phyloP scores from a whole-genome alignment of 2,797 vertebrate species.

The Malacoraja senta region DNA sequence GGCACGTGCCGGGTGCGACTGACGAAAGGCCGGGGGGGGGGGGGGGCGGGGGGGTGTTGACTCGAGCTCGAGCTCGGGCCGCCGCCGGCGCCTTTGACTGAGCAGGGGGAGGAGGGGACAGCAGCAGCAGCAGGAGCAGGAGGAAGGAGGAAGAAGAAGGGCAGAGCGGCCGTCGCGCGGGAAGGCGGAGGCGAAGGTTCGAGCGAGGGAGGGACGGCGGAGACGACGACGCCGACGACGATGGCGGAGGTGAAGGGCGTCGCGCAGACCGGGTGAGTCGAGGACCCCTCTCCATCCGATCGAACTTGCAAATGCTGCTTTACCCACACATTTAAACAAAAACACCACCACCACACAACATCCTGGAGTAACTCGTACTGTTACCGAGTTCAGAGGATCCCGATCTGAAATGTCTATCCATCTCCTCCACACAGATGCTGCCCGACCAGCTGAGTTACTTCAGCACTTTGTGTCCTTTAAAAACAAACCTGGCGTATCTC shows the following conservation, averaged over 20 bases:
- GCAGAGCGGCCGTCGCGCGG: background rate
- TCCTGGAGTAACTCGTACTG: too few relatives aligned
- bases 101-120: background rate
- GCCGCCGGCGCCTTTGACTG: too few relatives aligned
- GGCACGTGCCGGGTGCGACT: background rate
- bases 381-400: too few relatives aligned
- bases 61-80: background rate
- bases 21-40: background rate
- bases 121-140: background rate
- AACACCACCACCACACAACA: too few relatives aligned
- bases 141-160: background rate
- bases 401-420: too few relatives aligned
- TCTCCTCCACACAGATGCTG: too few relatives aligned
- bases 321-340: too few relatives aligned
- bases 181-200: background rate
- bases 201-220: background rate
- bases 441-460: too few relatives aligned
- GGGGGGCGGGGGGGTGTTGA: background rate
- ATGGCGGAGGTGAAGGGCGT: constrained; percentile 32
- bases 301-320: too few relatives aligned
- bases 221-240: background rate
- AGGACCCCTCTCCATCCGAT: background rate
- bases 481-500: too few relatives aligned
- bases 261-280: constrained; percentile 13
- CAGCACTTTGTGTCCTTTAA: too few relatives aligned